Base-by-base conservation (phyloP, 2,888 invertebrate genomes). In the Coenonympha glycerion region DNA sequence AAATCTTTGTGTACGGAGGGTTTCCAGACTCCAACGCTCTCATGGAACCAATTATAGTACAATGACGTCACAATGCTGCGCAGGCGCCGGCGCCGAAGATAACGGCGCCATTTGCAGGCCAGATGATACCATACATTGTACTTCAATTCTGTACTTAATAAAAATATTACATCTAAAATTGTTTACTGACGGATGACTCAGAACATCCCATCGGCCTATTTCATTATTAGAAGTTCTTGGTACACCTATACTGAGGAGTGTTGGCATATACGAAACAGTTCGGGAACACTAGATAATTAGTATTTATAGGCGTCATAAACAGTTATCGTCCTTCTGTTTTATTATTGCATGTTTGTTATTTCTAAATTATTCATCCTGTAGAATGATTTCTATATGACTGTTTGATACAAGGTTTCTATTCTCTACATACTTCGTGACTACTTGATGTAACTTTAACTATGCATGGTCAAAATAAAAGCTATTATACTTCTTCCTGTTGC, bases 31-130 rank as follows among this genome's bases (percentile, higher is more conserved):
- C 42, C 42, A 11, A 19, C 48, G 37, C 58, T 59, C 57, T 57
- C 55, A 58, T 57, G 58, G 37, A 60, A 48, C 60, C 60, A 62
- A 63, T 64, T 63, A 64, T 65, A 65, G 64, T 47, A 45, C 54
- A 52, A 59, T 79, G 79, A 78, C 79, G 81, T 80, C 79, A 81
- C 56, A 59, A 58, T 63, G 66, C 68, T 70, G 73, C 70, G 68
- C 74, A 67, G 73, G 73, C 76, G 76, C 70, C 71, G 66, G 62
- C 68, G 66, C 68, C 61, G 67, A 65, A 68, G 68, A 61, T 64
- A 63, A 65, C 61, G 61, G 65, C 66, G 82, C 79, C 84, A 83
- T 79, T 84, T 81, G 84, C 75, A 69, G 69, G 66, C 71, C 85
- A 85, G 77, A 79, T 84, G 84, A 81, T 76, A 73, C 68, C 37